These are phyloP conservation scores for Zeus faber DNA, from an alignment of 2,113 vertebrate genomes.

Conservation along the genomic window DNA sequence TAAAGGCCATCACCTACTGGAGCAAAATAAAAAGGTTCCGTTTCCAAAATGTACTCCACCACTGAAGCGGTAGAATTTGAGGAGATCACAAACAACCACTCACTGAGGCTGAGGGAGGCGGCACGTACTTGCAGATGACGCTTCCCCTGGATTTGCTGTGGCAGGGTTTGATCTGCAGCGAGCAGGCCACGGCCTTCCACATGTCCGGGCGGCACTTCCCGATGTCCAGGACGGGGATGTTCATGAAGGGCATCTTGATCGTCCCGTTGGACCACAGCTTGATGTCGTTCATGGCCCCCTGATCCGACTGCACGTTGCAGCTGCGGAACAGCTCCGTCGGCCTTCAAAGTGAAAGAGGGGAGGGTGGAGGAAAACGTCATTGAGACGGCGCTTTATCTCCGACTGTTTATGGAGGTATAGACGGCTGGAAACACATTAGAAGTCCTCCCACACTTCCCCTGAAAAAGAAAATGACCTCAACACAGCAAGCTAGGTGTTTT, in stretches of 20 bases:
- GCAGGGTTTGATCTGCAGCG: slow-evolving; percentile 96
- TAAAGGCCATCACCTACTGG: too few species aligned
- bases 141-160: slow-evolving; percentile 94
- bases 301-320: slow-evolving; percentile 95
- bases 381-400: too few species aligned
- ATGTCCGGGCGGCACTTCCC: slow-evolving; percentile 91
- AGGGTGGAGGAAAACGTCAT: not conserved
- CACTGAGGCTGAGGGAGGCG: not conserved
- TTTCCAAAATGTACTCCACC: too few species aligned
- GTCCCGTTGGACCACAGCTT: slow-evolving; percentile 97
- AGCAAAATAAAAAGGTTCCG: too few species aligned
- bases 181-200: slow-evolving; percentile 97
- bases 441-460: too few species aligned
- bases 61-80: too few species aligned
- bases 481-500: not conserved
- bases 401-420: too few species aligned
- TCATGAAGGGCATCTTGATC: slow-evolving; percentile 98
- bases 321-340: slow-evolving; percentile 97
- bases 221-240: slow-evolving; percentile 96
- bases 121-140: slow-evolving; percentile 94
- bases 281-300: slow-evolving; percentile 97
- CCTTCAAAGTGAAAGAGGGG: slow-evolving; percentile 62
- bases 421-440: too few species aligned
- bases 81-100: too few species aligned
- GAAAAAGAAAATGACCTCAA: not conserved